A percentile compares a stretch with the other conserved stretches of the same genome.
phyloP scores from a whole-genome alignment of 2,113 vertebrate species.

The Asarcornis scutulata region DNA sequence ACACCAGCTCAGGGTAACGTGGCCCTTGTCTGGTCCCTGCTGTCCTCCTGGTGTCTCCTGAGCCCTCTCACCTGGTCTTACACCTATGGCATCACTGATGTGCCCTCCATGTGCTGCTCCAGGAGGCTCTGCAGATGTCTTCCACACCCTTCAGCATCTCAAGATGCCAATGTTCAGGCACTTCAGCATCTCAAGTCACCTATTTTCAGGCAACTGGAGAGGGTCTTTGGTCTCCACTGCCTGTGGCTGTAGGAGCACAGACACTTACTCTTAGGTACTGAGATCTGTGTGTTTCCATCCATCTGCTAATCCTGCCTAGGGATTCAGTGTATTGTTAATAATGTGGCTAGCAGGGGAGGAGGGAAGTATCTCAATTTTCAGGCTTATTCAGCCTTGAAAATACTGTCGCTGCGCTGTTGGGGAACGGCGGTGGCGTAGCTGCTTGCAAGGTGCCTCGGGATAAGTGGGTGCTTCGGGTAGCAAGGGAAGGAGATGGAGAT shows the following conservation, averaged over 20 bases:
- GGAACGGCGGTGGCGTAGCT: fast-evolving
- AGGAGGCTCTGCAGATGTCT: background rate
- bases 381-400: background rate
- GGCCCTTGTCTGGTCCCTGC: background rate
- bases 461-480: background rate
- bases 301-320: background rate
- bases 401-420: background rate
- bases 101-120: background rate
- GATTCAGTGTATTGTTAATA: background rate
- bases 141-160: background rate
- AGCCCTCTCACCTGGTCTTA: background rate
- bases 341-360: background rate
- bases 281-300: background rate
- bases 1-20: background rate
- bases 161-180: background rate
- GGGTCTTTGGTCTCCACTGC: background rate
- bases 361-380: background rate
- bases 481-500: background rate
- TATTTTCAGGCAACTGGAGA: background rate
- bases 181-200: background rate
- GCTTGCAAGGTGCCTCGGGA: background rate
- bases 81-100: fast-evolving
- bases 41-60: background rate
- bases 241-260: background rate
- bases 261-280: background rate